Base-by-base conservation (phyloP, 2,888 invertebrate species). In the Drosophila suboccidentalis region DNA sequence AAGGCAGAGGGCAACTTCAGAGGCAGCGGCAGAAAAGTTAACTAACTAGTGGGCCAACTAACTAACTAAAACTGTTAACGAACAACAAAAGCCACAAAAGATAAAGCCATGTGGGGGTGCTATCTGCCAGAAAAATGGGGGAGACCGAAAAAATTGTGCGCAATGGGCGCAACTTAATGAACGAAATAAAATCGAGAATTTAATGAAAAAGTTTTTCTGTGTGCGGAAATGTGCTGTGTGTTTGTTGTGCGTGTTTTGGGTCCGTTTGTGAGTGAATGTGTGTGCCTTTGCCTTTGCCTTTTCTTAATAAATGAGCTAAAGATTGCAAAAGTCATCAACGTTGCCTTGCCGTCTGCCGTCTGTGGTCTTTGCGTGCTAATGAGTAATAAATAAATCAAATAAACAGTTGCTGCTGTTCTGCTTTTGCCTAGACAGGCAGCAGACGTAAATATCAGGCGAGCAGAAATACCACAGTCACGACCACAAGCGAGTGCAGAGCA, bases 221-320 rank as follows among this genome's bases (percentile, higher is more conserved):
- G 60, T 67, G 64, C 55, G 46, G 68, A 55, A 47, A 34, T 51
- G 26, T 67, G 43, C 43, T 49, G 60, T 49, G 61, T 50, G 61
- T 36, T 15, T 55, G 55, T 57, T 22, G 66, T 64, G 57, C 38
- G 44, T 43, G n/a, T 13, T 5, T 1, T 41, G 62, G 44, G 64
- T 55, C 19, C 59, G 36, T 59, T 59, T 54, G 43, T 41, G n/a
- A n/a, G 34, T 69, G 44, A 29, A 10, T 17, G 34, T 60, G 55
- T 59, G 63, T 50, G 58, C 67, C 60, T 57, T 47, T 26, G 44
- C 58, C 41, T 58, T 60, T 67, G 58, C 59, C 71, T 67, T 54
- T 81, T 87, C 87, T 82, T 84, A 87, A 87, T 84, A 75, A 83
- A 84, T 84, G 80, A 87, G 69, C 87, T 49, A 67, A 80, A 73